A percentile compares a stretch with the other conserved stretches of the same genome.
These are phyloP conservation scores for Cepaea nemoralis DNA, from an alignment of 1,140 invertebrate species.

Conservation along the genomic window DNA sequence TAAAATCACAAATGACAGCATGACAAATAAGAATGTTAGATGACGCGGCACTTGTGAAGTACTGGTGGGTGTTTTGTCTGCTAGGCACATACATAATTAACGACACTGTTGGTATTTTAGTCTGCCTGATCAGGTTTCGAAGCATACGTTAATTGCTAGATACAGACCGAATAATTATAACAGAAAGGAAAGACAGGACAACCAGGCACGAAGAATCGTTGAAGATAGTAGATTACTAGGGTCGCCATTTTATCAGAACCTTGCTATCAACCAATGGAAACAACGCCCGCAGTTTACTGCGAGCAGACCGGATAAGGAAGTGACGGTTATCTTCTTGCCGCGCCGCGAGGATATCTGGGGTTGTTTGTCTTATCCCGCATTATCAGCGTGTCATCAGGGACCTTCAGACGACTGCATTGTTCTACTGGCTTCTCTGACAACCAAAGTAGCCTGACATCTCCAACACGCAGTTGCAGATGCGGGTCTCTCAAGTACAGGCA, in stretches of 20 bases:
- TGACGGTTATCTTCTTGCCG: not conserved
- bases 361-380: conserved; percentile 1
- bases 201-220: not conserved
- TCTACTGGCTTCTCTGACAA: not conserved
- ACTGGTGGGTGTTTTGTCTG: too few species aligned
- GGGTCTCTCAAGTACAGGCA: not conserved
- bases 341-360: not conserved
- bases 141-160: not conserved
- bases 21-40: too few species aligned
- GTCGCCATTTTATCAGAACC: not conserved
- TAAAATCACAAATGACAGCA: too few species aligned
- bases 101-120: too few species aligned
- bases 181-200: not conserved
- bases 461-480: not conserved
- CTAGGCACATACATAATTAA: too few species aligned
- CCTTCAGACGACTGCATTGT: conserved; percentile 15
- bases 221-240: conserved; percentile 15
- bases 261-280: conserved; percentile 3
- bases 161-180: not conserved
- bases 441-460: not conserved
- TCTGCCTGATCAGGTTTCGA: too few species aligned
- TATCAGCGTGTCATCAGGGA: conserved; percentile 13
- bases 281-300: not conserved
- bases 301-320: conserved; percentile 1
- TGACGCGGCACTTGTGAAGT: too few species aligned